Conservation (phyloP, 2,888 invertebrate genomes). For the Eupithecia centaureata region DNA sequence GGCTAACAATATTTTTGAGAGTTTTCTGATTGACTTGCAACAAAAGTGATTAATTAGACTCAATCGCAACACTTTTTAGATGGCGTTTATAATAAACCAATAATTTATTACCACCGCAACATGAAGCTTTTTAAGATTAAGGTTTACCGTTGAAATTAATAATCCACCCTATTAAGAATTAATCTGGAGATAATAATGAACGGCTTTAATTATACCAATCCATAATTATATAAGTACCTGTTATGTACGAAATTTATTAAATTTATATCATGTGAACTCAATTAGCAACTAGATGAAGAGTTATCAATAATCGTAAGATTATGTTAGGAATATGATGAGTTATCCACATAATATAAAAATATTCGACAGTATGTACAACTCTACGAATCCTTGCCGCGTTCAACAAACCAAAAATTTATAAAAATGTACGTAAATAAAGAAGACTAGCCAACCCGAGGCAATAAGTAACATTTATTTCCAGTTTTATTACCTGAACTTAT, state of each 20-base stretch:
- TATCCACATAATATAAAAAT: background rate
- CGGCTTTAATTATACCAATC: background rate
- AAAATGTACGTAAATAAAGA: constrained; percentile 18
- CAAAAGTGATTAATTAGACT: background rate
- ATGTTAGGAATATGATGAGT: background rate
- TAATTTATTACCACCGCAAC: background rate
- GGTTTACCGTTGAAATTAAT: background rate
- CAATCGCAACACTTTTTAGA: background rate
- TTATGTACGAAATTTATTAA: background rate
- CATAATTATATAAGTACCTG: background rate
- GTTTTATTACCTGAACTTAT: constrained; percentile 43
- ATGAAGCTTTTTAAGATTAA: background rate
- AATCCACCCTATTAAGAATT: background rate
- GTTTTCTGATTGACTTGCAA: background rate
- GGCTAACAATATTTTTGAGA: background rate
- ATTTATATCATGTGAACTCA: background rate
- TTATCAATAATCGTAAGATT: background rate
- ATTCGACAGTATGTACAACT: background rate
- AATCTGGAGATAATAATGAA: background rate
- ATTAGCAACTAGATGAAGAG: background rate
- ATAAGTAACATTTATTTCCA: constrained; percentile 40
- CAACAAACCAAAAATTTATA: background rate
- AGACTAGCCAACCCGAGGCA: constrained; percentile 23
- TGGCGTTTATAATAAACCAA: background rate
- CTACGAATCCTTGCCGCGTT: background rate